A percentile compares a stretch with the other conserved stretches of the same genome.
These are phyloP conservation scores for Chloroceryle amazona DNA, from an alignment of 2,797 vertebrate species.

Conservation along the genomic window DNA sequence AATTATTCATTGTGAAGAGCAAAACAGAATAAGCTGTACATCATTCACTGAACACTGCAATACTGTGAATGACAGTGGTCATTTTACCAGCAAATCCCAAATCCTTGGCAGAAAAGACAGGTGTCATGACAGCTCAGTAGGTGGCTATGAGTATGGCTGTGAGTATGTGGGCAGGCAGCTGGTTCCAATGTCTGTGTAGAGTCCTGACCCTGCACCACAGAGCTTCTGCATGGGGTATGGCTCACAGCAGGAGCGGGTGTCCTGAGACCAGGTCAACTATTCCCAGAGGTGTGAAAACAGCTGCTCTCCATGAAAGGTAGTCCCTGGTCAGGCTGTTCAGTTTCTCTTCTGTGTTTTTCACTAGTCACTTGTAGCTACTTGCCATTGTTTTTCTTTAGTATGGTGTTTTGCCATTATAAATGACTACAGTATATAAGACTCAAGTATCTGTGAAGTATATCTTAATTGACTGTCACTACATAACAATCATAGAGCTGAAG, in stretches of 20 bases:
- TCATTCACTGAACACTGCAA: neutral
- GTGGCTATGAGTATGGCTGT: neutral
- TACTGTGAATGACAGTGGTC: neutral
- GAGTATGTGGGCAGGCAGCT: rapidly evolving
- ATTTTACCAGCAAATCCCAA: neutral
- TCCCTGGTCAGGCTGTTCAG: rapidly evolving
- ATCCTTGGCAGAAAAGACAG: neutral
- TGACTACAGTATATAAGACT: neutral
- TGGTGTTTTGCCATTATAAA: neutral
- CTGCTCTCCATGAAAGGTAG: neutral
- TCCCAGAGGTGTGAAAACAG: neutral
- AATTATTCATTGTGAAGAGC: neutral
- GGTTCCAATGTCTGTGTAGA: neutral
- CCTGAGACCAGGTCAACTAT: rapidly evolving
- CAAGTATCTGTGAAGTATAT: neutral
- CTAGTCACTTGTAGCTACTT: neutral
- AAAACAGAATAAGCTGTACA: neutral
- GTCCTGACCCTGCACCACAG: rapidly evolving
- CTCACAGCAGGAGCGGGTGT: rapidly evolving
- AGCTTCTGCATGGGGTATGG: neutral
- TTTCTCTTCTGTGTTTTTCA: neutral
- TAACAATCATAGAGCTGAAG: neutral
- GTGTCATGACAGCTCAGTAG: neutral
- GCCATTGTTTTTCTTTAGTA: neutral
- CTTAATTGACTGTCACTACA: neutral